Evolutionary conservation across 2,113 vertebrate genomes (phyloP).

Genomic region (Passerina amoena): DNA sequence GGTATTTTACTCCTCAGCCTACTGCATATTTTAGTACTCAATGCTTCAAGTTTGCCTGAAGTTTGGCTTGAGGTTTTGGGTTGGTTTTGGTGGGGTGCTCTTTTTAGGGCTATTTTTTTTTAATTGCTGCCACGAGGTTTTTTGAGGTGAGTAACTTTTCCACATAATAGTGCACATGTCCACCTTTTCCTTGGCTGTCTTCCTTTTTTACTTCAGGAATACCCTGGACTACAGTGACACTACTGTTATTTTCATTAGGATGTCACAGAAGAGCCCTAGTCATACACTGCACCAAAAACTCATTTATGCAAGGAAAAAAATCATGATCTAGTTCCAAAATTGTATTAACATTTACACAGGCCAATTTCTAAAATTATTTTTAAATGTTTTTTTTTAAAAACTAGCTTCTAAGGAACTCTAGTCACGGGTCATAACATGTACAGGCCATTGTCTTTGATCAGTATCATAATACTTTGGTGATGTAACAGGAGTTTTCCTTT

Average conservation of each 20-base stretch:
- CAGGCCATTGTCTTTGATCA: not conserved
- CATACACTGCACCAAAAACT: not conserved
- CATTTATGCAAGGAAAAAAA: not conserved
- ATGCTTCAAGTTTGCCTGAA: too few relatives aligned
- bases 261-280: not conserved
- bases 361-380: not conserved
- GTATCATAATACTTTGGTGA: not conserved
- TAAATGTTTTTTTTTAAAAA: not conserved
- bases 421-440: not conserved
- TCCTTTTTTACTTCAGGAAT: not conserved
- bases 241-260: not conserved
- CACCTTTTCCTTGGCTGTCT: not conserved
- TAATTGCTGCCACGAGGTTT: not conserved
- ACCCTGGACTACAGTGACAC: not conserved
- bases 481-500: not conserved
- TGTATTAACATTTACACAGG: not conserved
- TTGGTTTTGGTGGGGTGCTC: not conserved
- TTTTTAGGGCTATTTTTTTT: not conserved
- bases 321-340: not conserved
- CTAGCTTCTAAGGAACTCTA: not conserved
- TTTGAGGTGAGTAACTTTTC: not conserved
- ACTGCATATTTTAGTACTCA: not conserved
- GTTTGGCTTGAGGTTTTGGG: not conserved
- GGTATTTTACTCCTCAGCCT: not conserved
- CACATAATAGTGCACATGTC: not conserved